Percentiles rank a stretch among this genome's conserved stretches.
Evolutionary conservation across 2,888 invertebrate genomes (phyloP).

Genomic region (Cheiracanthium punctorium): DNA sequence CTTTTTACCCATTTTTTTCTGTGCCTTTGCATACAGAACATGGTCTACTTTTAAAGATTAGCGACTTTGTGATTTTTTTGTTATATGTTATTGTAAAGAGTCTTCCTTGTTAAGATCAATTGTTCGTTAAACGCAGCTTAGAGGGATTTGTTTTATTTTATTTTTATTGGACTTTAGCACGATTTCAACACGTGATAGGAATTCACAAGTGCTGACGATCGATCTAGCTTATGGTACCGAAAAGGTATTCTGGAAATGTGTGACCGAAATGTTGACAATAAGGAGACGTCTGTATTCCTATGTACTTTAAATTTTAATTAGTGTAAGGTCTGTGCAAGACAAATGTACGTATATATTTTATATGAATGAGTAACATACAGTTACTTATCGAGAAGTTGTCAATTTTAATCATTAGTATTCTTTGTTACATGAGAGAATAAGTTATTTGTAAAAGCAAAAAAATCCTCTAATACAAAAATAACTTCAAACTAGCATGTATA

Average conservation of each 20-base stretch:
- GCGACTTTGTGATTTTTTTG: background rate
- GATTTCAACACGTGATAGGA: background rate
- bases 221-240: background rate
- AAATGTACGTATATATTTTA: too few relatives aligned
- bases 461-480: too few relatives aligned
- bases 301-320: too few relatives aligned
- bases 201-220: too few relatives aligned
- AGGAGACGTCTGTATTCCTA: too few relatives aligned
- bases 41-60: constrained; percentile 1
- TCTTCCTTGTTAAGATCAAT: constrained; percentile 10
- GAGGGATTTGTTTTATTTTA: background rate
- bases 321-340: too few relatives aligned
- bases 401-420: too few relatives aligned
- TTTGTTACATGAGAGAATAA: too few relatives aligned
- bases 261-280: background rate
- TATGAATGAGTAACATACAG: too few relatives aligned
- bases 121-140: background rate
- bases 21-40: background rate
- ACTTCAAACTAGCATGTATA: too few relatives aligned
- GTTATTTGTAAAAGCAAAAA: too few relatives aligned
- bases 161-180: background rate
- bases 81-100: background rate
- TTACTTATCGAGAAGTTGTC: too few relatives aligned
- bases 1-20: background rate
- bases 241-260: background rate